Conservation (phyloP, 2,113 vertebrate genomes). For the Argyrosomus japonicus region DNA sequence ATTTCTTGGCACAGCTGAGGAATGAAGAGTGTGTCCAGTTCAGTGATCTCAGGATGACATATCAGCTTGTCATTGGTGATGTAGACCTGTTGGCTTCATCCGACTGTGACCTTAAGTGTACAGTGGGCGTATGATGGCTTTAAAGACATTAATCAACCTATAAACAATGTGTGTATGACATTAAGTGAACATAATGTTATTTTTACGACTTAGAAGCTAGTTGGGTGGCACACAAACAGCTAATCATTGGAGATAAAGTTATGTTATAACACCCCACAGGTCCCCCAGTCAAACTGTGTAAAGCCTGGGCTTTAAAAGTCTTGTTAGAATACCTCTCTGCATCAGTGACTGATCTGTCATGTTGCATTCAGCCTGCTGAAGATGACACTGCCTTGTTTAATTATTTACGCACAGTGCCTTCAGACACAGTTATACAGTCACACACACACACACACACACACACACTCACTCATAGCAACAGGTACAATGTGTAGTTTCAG, state of each 20-base stretch:
- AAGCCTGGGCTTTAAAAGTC: not conserved
- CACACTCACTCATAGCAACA: constrained; percentile 13
- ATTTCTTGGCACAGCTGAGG: not conserved
- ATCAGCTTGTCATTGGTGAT: not conserved
- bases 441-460: not conserved
- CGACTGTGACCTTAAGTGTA: not conserved
- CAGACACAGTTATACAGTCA: not conserved
- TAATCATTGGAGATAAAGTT: constrained; percentile 7
- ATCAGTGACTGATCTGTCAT: constrained; percentile 39
- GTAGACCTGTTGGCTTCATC: not conserved
- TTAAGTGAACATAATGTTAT: not conserved
- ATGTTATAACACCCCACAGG: not conserved
- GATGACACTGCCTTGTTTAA: constrained; percentile 28
- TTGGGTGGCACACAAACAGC: not conserved
- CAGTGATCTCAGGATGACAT: not conserved
- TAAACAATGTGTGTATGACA: not conserved
- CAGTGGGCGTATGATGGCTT: not conserved
- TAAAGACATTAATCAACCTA: not conserved
- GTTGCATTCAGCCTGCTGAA: constrained; percentile 32
- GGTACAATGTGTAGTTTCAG: constrained; percentile 20
- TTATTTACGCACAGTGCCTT: constrained; percentile 27
- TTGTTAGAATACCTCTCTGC: constrained; percentile 6
- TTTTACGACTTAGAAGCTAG: not conserved
- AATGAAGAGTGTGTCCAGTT: not conserved
- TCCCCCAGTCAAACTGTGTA: not conserved